Evolutionary conservation across 2,113 vertebrate species (phyloP).

Genomic region (Pungitius pungitius): DNA sequence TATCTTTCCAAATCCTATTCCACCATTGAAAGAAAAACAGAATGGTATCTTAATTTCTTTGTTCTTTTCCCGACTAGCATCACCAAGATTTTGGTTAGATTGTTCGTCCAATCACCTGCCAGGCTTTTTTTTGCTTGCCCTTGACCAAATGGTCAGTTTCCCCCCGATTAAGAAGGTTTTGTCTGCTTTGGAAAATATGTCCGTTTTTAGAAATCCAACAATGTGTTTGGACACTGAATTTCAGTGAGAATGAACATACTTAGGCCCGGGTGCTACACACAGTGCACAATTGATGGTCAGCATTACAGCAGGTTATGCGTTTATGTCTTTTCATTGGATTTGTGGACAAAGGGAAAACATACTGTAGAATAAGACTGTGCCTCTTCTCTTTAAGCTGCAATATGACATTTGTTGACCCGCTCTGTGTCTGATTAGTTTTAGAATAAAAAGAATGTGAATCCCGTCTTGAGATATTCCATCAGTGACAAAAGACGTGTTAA

Average conservation of each 20-base stretch:
- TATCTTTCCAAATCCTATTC: neutral
- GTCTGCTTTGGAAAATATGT: neutral
- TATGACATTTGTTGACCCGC: neutral
- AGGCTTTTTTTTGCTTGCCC: neutral
- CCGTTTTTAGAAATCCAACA: neutral
- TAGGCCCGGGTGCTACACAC: neutral
- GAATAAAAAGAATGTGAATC: neutral
- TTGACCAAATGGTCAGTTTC: neutral
- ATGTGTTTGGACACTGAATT: neutral
- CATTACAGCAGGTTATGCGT: neutral
- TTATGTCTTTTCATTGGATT: slow-evolving; percentile 1
- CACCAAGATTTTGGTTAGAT: neutral
- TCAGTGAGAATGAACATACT: too few species aligned
- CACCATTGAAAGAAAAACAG: too few species aligned
- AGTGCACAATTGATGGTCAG: neutral
- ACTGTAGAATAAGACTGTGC: neutral
- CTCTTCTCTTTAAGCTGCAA: neutral
- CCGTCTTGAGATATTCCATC: neutral
- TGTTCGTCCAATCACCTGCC: neutral
- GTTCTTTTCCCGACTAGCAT: neutral
- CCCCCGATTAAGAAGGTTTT: neutral
- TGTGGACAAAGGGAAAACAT: neutral
- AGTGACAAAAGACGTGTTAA: neutral
- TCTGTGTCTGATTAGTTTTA: neutral
- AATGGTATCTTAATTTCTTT: too few species aligned